Evolutionary conservation across 2,797 vertebrate genomes (phyloP), one percentile per base, ranked within the genome.

Genomic region (Manis crassicaudata): DNA sequence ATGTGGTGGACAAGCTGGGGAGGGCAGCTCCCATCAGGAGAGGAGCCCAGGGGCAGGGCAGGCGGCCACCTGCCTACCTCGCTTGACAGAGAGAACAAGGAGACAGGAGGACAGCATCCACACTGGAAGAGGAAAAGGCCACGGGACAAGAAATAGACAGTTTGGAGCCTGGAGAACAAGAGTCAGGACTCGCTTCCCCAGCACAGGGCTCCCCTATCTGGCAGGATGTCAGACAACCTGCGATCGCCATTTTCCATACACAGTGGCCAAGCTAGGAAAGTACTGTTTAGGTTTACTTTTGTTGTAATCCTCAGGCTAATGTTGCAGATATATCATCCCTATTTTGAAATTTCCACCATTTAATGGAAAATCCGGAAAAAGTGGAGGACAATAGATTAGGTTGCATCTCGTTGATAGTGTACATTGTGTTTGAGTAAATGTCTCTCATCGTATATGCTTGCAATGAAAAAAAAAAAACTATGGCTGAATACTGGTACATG

Each of bases 121-220:
- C 6, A 27, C 2, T 14, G 4, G 77, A 46, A 7, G 6, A 63
- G 43, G 32, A 72, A 52, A 81, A 72, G 32, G 16, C 16, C 5
- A 10, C 18, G 2, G 25, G 16, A 32, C 21, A 52, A 35, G 13
- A 23, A 46, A 54, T 0, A 18, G 27, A 21, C 7, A 12, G 1
- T 18, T 13, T 1, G 21, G 46, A 37, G 37, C 12, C 0, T 20
- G 29, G n/a, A 23, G 37, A 72, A 72, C 12, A 29, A 18, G 21
- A 20, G 13, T 27, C 1, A 32, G 40, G 21, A 56, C 23, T 8
- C 11, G 1, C 3, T 1, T 0, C 4, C 1, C 32, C 40, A 63
- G 25, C 18, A 29, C 0, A 12, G 29, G 7, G 2, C 11, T 46
- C 27, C 43, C 20, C 32, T 4, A 4, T 9, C 6, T 32, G n/a